phyloP scores from a whole-genome alignment of 2,888 invertebrate genomes.

The Perizoma flavofasciatum region DNA sequence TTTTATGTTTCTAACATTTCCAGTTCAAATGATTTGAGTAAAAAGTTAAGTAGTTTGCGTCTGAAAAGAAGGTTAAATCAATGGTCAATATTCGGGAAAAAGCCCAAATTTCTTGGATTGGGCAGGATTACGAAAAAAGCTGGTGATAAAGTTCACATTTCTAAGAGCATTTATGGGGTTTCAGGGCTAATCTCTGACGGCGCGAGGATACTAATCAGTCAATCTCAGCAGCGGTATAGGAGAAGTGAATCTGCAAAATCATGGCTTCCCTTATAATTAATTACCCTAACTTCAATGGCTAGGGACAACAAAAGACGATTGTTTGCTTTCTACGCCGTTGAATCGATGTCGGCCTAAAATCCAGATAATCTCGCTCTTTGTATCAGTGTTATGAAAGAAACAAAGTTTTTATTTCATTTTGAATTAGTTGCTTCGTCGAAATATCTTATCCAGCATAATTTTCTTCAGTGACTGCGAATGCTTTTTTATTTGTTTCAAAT shows the following conservation, averaged over 20 bases:
- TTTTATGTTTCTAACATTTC: constrained; percentile 32
- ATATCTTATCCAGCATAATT: constrained; percentile 41
- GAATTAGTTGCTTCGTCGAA: constrained; percentile 55
- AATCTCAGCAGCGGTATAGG: constrained; percentile 58
- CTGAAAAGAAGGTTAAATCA: not conserved
- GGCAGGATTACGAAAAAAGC: constrained; percentile 3
- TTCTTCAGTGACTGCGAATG: constrained; percentile 35
- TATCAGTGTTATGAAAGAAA: constrained; percentile 75
- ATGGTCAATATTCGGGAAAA: not conserved
- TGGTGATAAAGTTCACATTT: constrained; percentile 19
- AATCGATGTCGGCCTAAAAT: constrained; percentile 74
- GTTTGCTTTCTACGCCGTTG: constrained; percentile 74
- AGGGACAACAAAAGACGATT: constrained; percentile 76
- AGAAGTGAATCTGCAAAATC: constrained; percentile 74
- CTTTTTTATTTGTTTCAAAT: constrained; percentile 32
- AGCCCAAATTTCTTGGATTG: not conserved
- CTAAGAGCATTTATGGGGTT: constrained; percentile 34
- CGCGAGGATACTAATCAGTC: constrained; percentile 60
- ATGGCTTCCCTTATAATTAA: constrained; percentile 73
- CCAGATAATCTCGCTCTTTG: constrained; percentile 77
- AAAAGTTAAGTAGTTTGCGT: constrained; percentile 14
- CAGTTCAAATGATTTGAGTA: constrained; percentile 25
- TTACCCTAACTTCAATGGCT: constrained; percentile 75
- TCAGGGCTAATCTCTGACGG: constrained; percentile 36
- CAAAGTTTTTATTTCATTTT: constrained; percentile 72